phyloP scores from a whole-genome alignment of 2,113 vertebrate species.

The Eulemur macaco region DNA sequence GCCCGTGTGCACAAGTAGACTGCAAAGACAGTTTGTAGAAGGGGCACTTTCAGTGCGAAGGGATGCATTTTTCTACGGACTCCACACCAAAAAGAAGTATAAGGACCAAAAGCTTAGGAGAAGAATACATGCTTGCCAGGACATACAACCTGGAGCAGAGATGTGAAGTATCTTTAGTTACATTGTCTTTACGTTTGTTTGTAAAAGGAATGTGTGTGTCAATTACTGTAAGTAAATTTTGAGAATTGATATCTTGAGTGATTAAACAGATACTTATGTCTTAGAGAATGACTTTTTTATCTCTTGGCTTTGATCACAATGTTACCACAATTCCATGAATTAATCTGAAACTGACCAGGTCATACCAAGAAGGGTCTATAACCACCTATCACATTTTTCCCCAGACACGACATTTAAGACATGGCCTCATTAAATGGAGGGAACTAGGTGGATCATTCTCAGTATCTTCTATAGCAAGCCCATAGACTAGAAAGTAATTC shows the following conservation, averaged over 20 bases:
- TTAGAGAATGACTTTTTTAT: not conserved
- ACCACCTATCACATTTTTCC: not conserved
- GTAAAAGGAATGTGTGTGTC: not conserved
- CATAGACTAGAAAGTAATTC: not conserved
- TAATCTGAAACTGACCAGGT: not conserved
- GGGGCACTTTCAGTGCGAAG: not conserved
- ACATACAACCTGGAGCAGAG: not conserved
- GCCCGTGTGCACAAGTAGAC: rapidly evolving
- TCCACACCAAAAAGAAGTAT: not conserved
- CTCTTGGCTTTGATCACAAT: not conserved
- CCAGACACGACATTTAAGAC: not conserved
- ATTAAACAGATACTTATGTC: not conserved
- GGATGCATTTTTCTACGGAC: not conserved
- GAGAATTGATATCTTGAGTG: not conserved
- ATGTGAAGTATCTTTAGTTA: not conserved
- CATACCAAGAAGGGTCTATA: not conserved
- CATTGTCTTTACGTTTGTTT: not conserved
- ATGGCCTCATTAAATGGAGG: not conserved
- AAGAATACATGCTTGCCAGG: not conserved
- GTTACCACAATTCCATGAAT: not conserved
- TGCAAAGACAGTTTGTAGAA: not conserved
- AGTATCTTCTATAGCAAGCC: not conserved
- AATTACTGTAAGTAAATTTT: not conserved
- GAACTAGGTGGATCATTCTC: not conserved
- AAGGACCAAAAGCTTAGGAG: not conserved